Percentiles rank a stretch among this genome's conserved stretches.
These are phyloP conservation scores for Heteronetta atricapilla DNA, from an alignment of 2,113 vertebrate genomes.

Conservation along the genomic window DNA sequence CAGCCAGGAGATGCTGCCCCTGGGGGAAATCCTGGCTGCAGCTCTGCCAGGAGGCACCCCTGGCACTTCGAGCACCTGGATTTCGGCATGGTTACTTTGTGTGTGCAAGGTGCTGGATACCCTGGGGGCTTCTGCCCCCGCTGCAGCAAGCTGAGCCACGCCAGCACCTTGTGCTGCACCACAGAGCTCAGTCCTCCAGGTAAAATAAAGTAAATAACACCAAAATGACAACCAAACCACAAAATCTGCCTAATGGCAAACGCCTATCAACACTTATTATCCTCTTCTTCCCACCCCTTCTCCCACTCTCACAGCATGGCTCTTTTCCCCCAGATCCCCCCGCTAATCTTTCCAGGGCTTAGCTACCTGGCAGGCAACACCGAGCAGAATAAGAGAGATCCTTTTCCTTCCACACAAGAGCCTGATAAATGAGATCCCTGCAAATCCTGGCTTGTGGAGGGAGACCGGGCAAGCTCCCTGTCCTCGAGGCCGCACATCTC, in stretches of 20 bases:
- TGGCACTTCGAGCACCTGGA: neutral
- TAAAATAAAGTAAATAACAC: neutral
- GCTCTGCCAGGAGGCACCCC: neutral
- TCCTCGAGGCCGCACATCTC: rapidly evolving
- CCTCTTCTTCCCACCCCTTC: neutral
- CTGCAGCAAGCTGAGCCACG: rapidly evolving
- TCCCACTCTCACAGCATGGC: neutral
- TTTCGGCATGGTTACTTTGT: no score
- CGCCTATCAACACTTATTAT: neutral
- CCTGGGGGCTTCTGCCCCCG: neutral
- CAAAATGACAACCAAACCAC: neutral
- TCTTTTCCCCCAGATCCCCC: constrained; percentile 32
- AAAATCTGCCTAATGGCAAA: neutral
- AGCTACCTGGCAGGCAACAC: neutral
- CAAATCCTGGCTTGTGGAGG: neutral
- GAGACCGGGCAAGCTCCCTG: neutral
- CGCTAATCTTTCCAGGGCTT: constrained; percentile 2
- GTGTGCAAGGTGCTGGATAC: rapidly evolving
- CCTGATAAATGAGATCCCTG: neutral
- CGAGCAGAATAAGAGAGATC: neutral
- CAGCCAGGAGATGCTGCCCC: rapidly evolving
- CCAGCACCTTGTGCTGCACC: neutral
- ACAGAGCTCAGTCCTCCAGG: neutral
- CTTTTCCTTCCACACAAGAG: neutral
- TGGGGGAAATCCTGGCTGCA: neutral